Base-by-base conservation (phyloP, 64 coral and sea anemone species). In the Montipora efflorescens region DNA sequence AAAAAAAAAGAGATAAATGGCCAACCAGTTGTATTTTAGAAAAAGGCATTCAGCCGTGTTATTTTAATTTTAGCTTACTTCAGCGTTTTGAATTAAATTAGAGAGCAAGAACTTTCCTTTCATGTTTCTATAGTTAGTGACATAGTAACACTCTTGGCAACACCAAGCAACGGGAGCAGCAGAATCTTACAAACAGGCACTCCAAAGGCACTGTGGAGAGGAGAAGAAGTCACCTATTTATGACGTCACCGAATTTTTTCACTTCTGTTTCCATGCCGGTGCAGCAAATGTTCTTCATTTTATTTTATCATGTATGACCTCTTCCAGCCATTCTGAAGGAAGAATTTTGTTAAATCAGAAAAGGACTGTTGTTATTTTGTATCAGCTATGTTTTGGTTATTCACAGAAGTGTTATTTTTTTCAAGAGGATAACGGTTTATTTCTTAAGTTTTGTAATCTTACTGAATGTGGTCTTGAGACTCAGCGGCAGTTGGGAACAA, bases 211-310 rank as follows among this genome's bases (percentile, higher is more conserved):
- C 53, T 57, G 53, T 6, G 5, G 11, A 57, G 36, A 57, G 53
- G 11, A 57, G 53, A 57, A 57, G 11, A 6, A 57, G 7, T 11
- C 53, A 12, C 15, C 61, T 14, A 64, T 64, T 64, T 19, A 19
- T 64, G 61, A 64, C 1, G 9, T 16, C 3, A 14, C 11, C 4
- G 14, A 57, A 57, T 57, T 57, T 57, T 57, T 15, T 64, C 0
- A 68, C 2, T 90, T 90, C 23, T 68, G 58, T 50, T 14, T 10
- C 3, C 2, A 64, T 9, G 58, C 21, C 36, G 55, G 76, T 51
- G 88, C 88, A 70, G 76, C 43, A 69, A 90, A 90, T 90, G 10
- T 80, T 52, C 69, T 70, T 52, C 25, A 90, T 80, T 90, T 90
- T 52, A 50, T 90, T 80, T 50, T 80, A 2, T 88, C 84, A 5